Conservation (phyloP, 35 echinoderm and acorn worm species). For the Ptychodera flava region DNA sequence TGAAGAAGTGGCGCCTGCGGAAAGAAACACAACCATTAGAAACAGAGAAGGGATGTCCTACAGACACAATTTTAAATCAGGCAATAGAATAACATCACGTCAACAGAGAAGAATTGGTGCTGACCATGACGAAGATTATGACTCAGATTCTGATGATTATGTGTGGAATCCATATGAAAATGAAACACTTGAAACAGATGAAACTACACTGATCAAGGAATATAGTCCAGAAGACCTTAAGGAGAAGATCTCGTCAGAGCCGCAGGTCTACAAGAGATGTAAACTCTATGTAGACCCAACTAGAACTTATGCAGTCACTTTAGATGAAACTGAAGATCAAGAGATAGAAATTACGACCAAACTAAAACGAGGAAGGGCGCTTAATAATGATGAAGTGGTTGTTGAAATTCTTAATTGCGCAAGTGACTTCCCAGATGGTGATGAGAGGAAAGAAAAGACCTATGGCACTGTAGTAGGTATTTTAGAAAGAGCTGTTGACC, state of each 20-base stretch:
- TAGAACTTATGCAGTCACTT: constrained; percentile 47
- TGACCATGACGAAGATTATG: constrained; percentile 37
- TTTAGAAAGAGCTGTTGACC: constrained; percentile 50
- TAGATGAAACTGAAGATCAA: constrained; percentile 36
- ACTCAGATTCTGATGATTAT: constrained; percentile 56
- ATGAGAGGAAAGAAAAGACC: constrained; percentile 29
- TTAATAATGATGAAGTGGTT: constrained; percentile 59
- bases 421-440: constrained; percentile 9
- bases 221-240: constrained; percentile 31
- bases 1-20: neutral
- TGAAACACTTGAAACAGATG: neutral
- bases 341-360: constrained; percentile 62
- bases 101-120: constrained; percentile 6
- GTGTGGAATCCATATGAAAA: neutral
- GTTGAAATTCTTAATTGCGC: constrained; percentile 47
- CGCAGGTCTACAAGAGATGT: constrained; percentile 61
- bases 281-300: constrained; percentile 45
- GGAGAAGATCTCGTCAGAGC: constrained; percentile 5
- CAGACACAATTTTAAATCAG: too few species aligned
- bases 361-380: constrained; percentile 42
- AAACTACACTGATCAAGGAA: constrained; percentile 5
- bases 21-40: too few species aligned
- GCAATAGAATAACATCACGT: neutral
- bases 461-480: constrained; percentile 69
- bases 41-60: too few species aligned